Evolutionary conservation across 2,888 invertebrate species (phyloP).

Genomic region (Amphipoea oculea): DNA sequence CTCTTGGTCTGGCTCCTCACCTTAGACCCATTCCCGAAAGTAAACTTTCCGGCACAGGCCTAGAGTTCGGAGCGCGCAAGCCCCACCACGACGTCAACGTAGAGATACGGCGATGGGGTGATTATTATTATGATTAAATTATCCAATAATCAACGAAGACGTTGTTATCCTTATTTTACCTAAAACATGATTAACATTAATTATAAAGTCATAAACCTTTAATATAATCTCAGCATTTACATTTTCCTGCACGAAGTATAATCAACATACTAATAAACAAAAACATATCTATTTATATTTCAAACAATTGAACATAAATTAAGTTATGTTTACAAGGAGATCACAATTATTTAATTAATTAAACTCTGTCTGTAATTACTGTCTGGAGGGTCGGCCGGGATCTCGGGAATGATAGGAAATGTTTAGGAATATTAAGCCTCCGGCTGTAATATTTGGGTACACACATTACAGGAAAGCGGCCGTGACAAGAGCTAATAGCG

Average conservation of each 20-base stretch:
- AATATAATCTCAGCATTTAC: constrained; percentile 19
- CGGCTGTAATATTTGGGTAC: constrained; percentile 67
- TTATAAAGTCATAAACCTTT: background rate
- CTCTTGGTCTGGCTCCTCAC: too few relatives aligned
- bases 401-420: constrained; percentile 73
- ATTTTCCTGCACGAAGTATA: constrained; percentile 7
- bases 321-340: constrained; percentile 65
- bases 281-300: constrained; percentile 37
- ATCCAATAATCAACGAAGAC: background rate
- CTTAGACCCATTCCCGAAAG: too few relatives aligned
- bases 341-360: constrained; percentile 78
- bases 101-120: too few relatives aligned
- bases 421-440: constrained; percentile 73
- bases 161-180: background rate
- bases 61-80: too few relatives aligned
- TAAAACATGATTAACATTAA: background rate
- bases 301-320: constrained; percentile 61
- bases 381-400: constrained; percentile 71
- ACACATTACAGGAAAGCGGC: constrained; percentile 65
- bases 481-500: constrained; percentile 60
- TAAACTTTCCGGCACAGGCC: too few relatives aligned
- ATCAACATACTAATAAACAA: constrained; percentile 23
- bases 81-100: too few relatives aligned
- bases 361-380: constrained; percentile 70
- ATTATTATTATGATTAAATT: background rate